Conservation (phyloP, 2,888 invertebrate species). For the Eustalomyia histrio region DNA sequence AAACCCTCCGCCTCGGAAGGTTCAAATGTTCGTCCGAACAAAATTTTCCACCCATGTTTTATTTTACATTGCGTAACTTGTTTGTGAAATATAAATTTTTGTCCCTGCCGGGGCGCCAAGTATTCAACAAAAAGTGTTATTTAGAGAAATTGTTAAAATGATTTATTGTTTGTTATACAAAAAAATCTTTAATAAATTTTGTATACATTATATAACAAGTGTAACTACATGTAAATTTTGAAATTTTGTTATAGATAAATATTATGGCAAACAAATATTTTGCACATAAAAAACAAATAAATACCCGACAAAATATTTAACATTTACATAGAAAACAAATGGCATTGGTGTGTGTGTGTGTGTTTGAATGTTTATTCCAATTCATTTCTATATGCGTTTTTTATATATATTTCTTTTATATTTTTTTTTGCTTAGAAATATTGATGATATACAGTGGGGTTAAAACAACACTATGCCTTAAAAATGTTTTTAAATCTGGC, state of each 20-base stretch:
- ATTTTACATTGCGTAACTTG: no score
- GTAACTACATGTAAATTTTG: background rate
- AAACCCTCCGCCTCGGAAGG: no score
- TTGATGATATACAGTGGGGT: background rate
- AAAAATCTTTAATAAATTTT: no score
- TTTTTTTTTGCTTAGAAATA: constrained; percentile 1
- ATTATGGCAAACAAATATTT: constrained; percentile 61
- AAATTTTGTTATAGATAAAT: constrained; percentile 55
- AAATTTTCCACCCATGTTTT: no score
- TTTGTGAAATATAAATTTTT: no score
- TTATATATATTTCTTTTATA: background rate
- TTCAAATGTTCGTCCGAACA: no score
- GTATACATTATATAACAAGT: background rate
- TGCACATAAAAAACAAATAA: constrained; percentile 63
- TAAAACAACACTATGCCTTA: no score
- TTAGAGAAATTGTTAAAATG: no score
- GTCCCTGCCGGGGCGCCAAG: no score
- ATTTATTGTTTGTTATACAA: no score
- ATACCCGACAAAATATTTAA: constrained; percentile 61
- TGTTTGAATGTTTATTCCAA: background rate
- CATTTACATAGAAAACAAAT: constrained; percentile 24
- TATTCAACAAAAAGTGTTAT: no score
- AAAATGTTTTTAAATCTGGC: no score
- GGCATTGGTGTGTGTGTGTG: background rate
- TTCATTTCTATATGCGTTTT: constrained; percentile 40